Percentiles rank a stretch among this genome's conserved stretches.
Evolutionary conservation across 2,888 invertebrate species (phyloP).

Genomic region (Bombylius major): DNA sequence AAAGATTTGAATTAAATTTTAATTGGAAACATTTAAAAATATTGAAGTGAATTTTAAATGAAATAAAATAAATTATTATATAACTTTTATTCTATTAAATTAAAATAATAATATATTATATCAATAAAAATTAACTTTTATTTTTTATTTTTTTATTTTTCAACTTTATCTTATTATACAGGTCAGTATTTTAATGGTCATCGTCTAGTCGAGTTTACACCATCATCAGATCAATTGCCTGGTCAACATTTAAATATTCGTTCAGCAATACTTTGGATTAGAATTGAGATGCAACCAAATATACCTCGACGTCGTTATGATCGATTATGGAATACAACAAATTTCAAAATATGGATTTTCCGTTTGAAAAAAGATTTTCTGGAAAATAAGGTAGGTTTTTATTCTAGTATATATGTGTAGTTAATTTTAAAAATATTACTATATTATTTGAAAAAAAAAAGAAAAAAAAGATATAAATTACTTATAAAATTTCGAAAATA

Average conservation of each 20-base stretch:
- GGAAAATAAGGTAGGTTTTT: constrained; percentile 41
- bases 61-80: no score
- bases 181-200: constrained; percentile 75
- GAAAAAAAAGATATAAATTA: neutral
- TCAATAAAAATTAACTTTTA: neutral
- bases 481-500: neutral
- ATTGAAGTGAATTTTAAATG: no score
- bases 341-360: constrained; percentile 60
- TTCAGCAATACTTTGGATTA: constrained; percentile 69
- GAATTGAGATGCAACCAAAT: constrained; percentile 20
- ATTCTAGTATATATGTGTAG: neutral
- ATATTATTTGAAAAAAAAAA: neutral
- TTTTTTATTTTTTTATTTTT: neutral
- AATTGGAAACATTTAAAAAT: no score
- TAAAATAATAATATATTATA: no score
- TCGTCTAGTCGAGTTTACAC: constrained; percentile 71
- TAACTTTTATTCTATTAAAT: no score
- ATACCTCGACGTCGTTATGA: neutral
- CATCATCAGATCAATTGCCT: constrained; percentile 44
- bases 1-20: no score
- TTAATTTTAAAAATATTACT: neutral
- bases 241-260: constrained; percentile 53
- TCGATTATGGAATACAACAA: neutral
- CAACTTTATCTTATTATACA: constrained; percentile 29
- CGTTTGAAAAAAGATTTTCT: constrained; percentile 36